phyloP scores from a whole-genome alignment of 2,113 vertebrate species.

The Cygnus buccinator region DNA sequence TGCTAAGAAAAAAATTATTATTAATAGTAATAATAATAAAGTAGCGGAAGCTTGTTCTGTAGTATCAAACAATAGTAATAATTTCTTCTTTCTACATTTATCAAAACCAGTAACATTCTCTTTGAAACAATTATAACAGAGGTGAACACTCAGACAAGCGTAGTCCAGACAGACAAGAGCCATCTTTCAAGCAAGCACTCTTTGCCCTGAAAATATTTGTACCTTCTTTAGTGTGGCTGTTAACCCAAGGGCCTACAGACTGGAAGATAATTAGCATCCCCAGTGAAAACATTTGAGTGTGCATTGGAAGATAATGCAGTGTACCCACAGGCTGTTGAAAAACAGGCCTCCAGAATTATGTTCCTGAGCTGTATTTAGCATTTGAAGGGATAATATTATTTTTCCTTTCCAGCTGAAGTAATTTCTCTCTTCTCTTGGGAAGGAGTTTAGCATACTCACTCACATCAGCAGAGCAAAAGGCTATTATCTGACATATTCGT shows the following conservation, averaged over 20 bases:
- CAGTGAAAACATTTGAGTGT: neutral
- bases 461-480: neutral
- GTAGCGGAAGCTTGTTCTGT: neutral
- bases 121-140: neutral
- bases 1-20: neutral
- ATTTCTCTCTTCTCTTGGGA: neutral
- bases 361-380: neutral
- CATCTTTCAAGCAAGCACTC: neutral
- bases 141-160: neutral
- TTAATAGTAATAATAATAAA: neutral
- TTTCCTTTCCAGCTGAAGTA: neutral
- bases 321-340: neutral
- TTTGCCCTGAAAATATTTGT: neutral
- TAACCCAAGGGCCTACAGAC: neutral
- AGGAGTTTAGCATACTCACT: neutral
- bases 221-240: neutral
- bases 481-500: neutral
- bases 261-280: neutral
- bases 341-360: neutral
- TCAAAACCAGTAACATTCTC: neutral
- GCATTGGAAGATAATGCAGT: neutral
- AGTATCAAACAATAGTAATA: neutral
- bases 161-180: neutral
- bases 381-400: neutral
- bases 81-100: neutral